Base-by-base conservation (phyloP, 2,888 invertebrate species). In the Beris morrisii region DNA sequence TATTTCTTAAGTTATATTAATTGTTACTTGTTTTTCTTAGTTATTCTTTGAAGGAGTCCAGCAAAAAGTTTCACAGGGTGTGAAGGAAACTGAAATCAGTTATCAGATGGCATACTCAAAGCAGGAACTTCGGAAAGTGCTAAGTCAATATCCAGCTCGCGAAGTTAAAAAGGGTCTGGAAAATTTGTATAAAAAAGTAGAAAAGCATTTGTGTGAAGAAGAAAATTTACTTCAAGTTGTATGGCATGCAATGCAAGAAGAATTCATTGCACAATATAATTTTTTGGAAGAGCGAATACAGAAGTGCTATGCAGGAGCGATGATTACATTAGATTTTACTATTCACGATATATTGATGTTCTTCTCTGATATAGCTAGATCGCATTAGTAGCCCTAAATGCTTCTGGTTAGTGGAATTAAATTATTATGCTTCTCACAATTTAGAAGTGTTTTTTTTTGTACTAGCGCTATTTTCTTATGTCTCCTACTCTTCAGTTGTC, bases 181-280 rank as follows among this genome's bases (percentile, higher is more conserved):
- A 81, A 89, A 92, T 75, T 84, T 98, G 69, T 97, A 95, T 81
- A 91, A 91, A 80, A 96, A 95, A 81, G 95, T 98, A 65, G 98
- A 98, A 79, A 98, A 98, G 83, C 97, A 99, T 82, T 84, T 98
- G 54, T 94, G 93, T 75, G 96, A 96, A 81, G 94, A 95, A 81
- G 92, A 93, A 78, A 96, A 95, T 76, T 84, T 97, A 70, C 84
- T 96, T 74, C 82, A 93, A 88, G 98, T 99, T 59, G 98, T 99
- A 67, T 99, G 99, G 99, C 88, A 95, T 77, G 94, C 96, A 74
- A 97, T 99, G 97, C 97, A 98, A 84, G 95, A 97, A 80, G 97
- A 98, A 84, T 98, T 99, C 82, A 92, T 99, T 74, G 90, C 92
- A 73, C 98, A 98, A 80, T 95, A 97, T 82, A 94, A 93, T 79